A percentile compares a stretch with the other conserved stretches of the same genome.
Conservation (phyloP, 2,888 invertebrate genomes). For the Gymnoscelis rufifasciata region DNA sequence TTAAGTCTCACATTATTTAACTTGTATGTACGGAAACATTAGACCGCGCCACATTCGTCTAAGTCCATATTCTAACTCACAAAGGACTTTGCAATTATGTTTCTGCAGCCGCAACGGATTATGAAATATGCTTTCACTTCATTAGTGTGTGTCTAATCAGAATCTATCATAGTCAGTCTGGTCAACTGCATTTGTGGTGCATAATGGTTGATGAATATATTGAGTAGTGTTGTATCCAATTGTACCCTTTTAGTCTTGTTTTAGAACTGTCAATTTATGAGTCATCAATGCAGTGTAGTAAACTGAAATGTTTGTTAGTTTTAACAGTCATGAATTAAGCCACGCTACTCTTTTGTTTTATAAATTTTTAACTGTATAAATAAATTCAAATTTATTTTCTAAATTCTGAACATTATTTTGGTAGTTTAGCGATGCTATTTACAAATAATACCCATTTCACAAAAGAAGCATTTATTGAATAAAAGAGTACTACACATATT, state of each 20-base stretch:
- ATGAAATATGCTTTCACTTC: slow-evolving; percentile 35
- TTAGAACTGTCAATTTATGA: neutral
- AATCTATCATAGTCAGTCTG: slow-evolving; percentile 36
- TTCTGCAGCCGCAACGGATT: slow-evolving; percentile 24
- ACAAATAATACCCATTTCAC: no score
- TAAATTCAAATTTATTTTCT: no score
- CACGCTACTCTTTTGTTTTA: no score
- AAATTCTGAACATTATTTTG: no score
- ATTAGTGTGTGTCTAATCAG: slow-evolving; percentile 38
- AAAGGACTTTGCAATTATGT: slow-evolving; percentile 29
- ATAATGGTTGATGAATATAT: slow-evolving; percentile 21
- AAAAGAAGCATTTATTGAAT: no score
- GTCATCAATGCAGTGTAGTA: no score
- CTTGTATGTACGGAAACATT: slow-evolving; percentile 10
- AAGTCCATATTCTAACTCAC: slow-evolving; percentile 29
- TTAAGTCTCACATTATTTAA: neutral
- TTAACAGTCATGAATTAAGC: no score
- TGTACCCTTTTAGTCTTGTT: neutral
- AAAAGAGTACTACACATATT: neutral
- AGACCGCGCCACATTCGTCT: slow-evolving; percentile 22
- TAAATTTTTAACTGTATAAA: no score
- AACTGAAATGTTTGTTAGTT: no score
- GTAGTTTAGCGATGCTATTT: no score
- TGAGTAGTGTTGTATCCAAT: slow-evolving; percentile 16
- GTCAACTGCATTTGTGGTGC: slow-evolving; percentile 20